Percentiles rank a stretch among this genome's conserved stretches.
Evolutionary conservation across 2,797 vertebrate genomes (phyloP).

Genomic region (Numenius phaeopus): DNA sequence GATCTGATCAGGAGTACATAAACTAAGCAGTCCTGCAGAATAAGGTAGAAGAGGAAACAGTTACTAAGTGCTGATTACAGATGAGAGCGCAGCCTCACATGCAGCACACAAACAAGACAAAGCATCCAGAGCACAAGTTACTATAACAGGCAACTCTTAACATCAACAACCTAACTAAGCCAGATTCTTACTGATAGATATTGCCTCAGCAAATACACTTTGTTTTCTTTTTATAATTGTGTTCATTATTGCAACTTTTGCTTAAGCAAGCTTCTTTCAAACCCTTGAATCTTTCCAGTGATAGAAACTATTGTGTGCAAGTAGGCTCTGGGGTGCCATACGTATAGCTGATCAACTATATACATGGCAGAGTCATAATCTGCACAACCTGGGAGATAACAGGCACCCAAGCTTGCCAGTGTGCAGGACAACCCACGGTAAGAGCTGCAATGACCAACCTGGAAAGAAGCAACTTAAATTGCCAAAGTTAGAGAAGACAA

Average conservation of each 20-base stretch:
- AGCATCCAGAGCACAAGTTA: neutral
- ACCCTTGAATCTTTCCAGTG: neutral
- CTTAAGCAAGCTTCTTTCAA: neutral
- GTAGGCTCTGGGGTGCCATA: neutral
- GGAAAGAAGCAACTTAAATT: neutral
- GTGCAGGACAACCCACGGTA: neutral
- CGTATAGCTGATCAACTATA: neutral
- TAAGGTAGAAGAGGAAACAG: neutral
- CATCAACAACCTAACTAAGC: neutral
- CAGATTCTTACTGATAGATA: neutral
- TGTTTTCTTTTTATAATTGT: neutral
- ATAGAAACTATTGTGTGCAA: neutral
- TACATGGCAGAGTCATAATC: neutral
- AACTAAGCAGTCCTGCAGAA: neutral
- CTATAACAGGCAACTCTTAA: neutral
- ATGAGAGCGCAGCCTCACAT: fast-evolving
- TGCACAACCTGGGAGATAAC: neutral
- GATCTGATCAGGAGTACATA: neutral
- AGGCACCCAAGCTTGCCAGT: neutral
- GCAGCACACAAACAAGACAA: neutral
- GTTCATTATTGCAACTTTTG: neutral
- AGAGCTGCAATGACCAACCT: neutral
- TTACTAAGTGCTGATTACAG: neutral
- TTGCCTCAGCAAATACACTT: neutral
- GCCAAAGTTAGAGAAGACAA: neutral